phyloP scores from a whole-genome alignment of 2,888 invertebrate genomes.

The Girardia tigrina region DNA sequence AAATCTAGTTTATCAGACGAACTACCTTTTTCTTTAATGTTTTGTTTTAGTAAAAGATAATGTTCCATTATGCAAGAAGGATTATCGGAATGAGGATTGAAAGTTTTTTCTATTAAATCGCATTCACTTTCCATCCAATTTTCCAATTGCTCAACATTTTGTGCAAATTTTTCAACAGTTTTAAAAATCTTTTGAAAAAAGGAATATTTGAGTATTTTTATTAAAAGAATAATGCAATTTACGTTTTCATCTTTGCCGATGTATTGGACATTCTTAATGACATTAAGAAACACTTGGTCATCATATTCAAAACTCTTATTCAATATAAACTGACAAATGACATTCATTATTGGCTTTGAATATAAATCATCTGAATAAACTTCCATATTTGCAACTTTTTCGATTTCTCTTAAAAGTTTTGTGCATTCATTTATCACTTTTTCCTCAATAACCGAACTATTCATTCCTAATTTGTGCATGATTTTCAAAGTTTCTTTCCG shows the following conservation, averaged over 20 bases:
- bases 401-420: background rate
- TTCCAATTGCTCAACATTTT: background rate
- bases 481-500: background rate
- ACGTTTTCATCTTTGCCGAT: constrained; percentile 4
- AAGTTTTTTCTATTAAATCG: background rate
- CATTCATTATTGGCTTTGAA: background rate
- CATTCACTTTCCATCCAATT: background rate
- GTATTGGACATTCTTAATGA: background rate
- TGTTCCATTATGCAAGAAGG: background rate
- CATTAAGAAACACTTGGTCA: background rate
- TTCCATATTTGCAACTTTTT: background rate
- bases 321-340: background rate
- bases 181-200: background rate
- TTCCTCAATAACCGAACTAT: background rate
- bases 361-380: background rate
- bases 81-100: background rate
- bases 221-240: background rate
- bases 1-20: background rate
- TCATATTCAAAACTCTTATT: background rate
- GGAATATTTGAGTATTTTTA: background rate
- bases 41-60: background rate
- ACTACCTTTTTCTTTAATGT: background rate
- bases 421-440: background rate
- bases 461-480: background rate
- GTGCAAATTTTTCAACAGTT: background rate